These are phyloP conservation scores for Eciton burchellii DNA, from an alignment of 1,140 invertebrate genomes.

Conservation along the genomic window DNA sequence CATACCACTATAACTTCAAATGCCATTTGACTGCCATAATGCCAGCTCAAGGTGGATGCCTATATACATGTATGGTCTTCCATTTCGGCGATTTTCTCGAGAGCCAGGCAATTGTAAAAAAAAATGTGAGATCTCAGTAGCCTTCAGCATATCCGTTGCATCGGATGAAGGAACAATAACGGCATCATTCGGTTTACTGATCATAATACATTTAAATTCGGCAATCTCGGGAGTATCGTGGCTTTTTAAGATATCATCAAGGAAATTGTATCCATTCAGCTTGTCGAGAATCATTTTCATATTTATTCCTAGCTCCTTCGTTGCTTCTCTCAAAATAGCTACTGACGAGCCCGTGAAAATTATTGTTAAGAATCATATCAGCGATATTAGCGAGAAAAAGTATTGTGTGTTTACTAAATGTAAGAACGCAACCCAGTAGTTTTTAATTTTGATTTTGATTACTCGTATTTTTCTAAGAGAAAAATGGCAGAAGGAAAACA, in stretches of 20 bases:
- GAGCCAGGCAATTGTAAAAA: not conserved
- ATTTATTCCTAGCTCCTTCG: constrained; percentile 61
- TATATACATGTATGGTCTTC: not conserved
- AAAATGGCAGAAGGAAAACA: not conserved
- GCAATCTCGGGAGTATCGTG: constrained; percentile 26
- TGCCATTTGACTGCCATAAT: not conserved
- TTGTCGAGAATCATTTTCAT: constrained; percentile 75
- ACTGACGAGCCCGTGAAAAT: constrained; percentile 75
- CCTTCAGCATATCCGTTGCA: constrained; percentile 68
- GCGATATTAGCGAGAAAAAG: constrained; percentile 76
- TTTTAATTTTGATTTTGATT: no score
- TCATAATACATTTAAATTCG: constrained; percentile 34
- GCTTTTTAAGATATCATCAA: constrained; percentile 66
- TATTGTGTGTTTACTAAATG: constrained; percentile 74
- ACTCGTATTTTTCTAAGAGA: no score
- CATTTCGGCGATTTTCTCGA: not conserved
- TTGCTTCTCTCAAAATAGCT: constrained; percentile 65
- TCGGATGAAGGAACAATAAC: constrained; percentile 79
- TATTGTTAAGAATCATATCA: no score
- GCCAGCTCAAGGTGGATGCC: constrained; percentile 33
- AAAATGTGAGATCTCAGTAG: constrained; percentile 20
- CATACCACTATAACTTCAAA: not conserved
- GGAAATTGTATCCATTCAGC: constrained; percentile 53
- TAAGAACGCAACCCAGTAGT: constrained; percentile 24
- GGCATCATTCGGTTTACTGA: constrained; percentile 68